A percentile compares a stretch with the other conserved stretches of the same genome.
Conservation (phyloP, 2,797 vertebrate species). For the Dallia pectoralis region DNA sequence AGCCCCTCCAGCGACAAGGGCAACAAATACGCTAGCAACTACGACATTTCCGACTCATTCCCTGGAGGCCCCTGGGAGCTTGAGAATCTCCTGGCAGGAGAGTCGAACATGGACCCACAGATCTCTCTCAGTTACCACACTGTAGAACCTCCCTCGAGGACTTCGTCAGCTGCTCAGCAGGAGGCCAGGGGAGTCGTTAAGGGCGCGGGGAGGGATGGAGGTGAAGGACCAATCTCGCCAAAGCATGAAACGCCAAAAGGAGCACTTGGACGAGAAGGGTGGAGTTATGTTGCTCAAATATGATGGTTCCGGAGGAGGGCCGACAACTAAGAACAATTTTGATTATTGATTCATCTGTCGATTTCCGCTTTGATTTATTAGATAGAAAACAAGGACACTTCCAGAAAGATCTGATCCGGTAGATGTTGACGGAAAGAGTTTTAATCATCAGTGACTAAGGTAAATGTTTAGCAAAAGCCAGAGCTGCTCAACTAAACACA, state of each 20-base stretch:
- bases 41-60: slow-evolving; percentile 73
- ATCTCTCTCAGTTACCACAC: slow-evolving; percentile 75
- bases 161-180: slow-evolving; percentile 73
- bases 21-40: slow-evolving; percentile 72
- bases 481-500: too few species aligned
- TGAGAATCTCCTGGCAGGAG: slow-evolving; percentile 57
- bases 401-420: too few species aligned
- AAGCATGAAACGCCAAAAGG: slow-evolving; percentile 61
- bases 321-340: too few species aligned
- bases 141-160: slow-evolving; percentile 82
- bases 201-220: slow-evolving; percentile 31
- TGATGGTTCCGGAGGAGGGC: slow-evolving; percentile 43
- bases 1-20: slow-evolving; percentile 73
- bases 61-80: slow-evolving; percentile 74
- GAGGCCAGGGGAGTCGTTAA: slow-evolving; percentile 39
- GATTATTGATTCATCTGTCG: too few species aligned
- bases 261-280: slow-evolving; percentile 54
- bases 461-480: too few species aligned
- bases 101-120: slow-evolving; percentile 62
- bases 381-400: too few species aligned
- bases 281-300: slow-evolving; percentile 53
- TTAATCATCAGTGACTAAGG: too few species aligned
- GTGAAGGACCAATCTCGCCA: slow-evolving; percentile 76
- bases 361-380: too few species aligned
- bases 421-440: too few species aligned